Conservation (phyloP, 2,113 vertebrate species). For the Struthio camelus region DNA sequence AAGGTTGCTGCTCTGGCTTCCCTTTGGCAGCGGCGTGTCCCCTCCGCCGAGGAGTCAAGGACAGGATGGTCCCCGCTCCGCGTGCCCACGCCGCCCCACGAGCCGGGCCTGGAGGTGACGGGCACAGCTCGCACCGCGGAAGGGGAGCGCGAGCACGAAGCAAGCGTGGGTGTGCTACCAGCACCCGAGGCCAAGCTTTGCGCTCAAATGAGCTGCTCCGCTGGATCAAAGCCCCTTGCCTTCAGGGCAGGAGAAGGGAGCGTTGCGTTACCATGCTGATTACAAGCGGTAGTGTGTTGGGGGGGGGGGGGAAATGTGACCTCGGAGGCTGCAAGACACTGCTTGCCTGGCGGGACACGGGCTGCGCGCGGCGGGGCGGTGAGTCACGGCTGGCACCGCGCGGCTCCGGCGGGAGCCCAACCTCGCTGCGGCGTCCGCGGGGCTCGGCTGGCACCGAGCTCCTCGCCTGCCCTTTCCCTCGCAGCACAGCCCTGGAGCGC, state of each 20-base stretch:
- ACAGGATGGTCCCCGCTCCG: background rate
- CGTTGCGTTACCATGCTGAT: background rate
- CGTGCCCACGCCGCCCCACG: too few species aligned
- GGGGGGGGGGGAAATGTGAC: too few species aligned
- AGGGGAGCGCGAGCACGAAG: background rate
- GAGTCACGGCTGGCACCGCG: too few species aligned
- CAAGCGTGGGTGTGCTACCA: background rate
- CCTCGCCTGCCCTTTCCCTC: too few species aligned
- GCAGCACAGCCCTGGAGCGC: too few species aligned
- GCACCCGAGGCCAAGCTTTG: background rate
- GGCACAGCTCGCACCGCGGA: background rate
- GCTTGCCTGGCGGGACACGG: background rate
- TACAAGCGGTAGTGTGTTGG: background rate
- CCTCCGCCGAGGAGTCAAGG: too few species aligned
- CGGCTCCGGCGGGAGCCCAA: too few species aligned
- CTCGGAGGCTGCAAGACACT: background rate
- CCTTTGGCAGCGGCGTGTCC: too few species aligned
- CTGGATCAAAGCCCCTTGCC: background rate
- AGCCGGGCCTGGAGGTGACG: too few species aligned
- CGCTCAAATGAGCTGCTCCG: background rate
- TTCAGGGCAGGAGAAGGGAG: background rate
- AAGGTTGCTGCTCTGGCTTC: too few species aligned
- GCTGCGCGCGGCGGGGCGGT: background rate
- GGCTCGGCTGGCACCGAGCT: too few species aligned
- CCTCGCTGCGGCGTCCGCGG: too few species aligned